A percentile compares a stretch with the other conserved stretches of the same genome.
These are phyloP conservation scores for Oreohelix idahoensis DNA, from an alignment of 1,140 invertebrate genomes.

Conservation along the genomic window DNA sequence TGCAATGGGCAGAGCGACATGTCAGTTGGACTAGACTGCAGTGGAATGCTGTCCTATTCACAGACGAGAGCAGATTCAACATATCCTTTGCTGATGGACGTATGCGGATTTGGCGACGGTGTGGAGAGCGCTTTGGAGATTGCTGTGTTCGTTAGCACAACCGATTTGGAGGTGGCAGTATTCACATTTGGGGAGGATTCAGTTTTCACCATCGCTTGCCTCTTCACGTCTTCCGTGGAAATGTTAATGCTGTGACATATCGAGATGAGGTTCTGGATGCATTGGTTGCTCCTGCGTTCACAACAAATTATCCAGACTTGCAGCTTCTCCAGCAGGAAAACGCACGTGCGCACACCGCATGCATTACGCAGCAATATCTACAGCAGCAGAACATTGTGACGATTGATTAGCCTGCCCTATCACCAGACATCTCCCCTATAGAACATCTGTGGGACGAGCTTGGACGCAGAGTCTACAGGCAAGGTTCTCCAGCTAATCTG, in stretches of 20 bases:
- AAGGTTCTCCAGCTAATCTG: background rate
- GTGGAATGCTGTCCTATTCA: conserved; percentile 2
- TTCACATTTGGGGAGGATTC: conserved; percentile 3
- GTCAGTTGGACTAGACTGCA: background rate
- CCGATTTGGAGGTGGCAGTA: background rate
- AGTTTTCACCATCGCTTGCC: conserved; percentile 6
- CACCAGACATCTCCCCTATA: background rate
- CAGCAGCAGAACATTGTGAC: conserved; percentile 2
- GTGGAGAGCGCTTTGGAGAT: background rate
- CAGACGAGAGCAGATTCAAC: background rate
- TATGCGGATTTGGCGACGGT: background rate
- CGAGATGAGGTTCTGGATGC: conserved; percentile 5
- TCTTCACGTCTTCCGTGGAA: background rate
- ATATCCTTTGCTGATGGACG: background rate
- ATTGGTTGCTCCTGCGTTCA: conserved; percentile 5
- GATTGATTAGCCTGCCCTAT: background rate
- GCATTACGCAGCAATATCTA: background rate
- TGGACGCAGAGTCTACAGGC: background rate
- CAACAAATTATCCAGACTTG: background rate
- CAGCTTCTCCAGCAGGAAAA: background rate
- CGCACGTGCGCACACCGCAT: background rate
- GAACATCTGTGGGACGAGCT: conserved; percentile 1
- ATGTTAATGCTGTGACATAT: conserved; percentile 6
- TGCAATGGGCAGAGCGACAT: conserved; percentile 2
- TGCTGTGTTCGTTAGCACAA: background rate